Evolutionary conservation across 1,140 invertebrate genomes (phyloP).

Genomic region (Olivierus martensii): DNA sequence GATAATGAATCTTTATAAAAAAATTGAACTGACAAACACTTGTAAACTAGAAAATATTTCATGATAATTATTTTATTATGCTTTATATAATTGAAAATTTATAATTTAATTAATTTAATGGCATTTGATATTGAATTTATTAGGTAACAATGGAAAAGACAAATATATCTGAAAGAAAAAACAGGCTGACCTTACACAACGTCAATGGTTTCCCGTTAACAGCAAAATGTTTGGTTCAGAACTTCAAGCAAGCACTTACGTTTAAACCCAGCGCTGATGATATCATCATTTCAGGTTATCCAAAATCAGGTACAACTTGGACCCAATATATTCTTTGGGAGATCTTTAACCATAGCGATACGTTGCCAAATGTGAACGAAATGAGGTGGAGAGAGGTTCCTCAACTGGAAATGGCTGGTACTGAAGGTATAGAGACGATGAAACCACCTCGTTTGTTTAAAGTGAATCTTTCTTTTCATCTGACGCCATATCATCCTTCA

Average conservation of each 20-base stretch:
- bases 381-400: neutral
- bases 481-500: too few relatives aligned
- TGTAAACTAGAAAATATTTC: too few relatives aligned
- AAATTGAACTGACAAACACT: too few relatives aligned
- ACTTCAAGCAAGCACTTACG: neutral
- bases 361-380: neutral
- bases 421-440: slow-evolving; percentile 4
- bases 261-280: slow-evolving; percentile 3
- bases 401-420: neutral
- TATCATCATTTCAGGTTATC: slow-evolving; percentile 11
- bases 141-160: too few relatives aligned
- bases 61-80: too few relatives aligned
- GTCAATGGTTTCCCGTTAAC: neutral
- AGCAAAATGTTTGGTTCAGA: neutral
- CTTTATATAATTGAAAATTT: too few relatives aligned
- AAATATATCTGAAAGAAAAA: too few relatives aligned
- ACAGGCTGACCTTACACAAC: neutral
- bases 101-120: too few relatives aligned
- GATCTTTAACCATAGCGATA: neutral
- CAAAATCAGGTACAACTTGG: slow-evolving; percentile 12
- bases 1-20: too few relatives aligned
- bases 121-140: too few relatives aligned
- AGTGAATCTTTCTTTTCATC: slow-evolving; percentile 1
- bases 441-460: neutral
- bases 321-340: slow-evolving; percentile 2